Evolutionary conservation across 2,113 vertebrate species (phyloP).

Genomic region (Bubalus kerabau): DNA sequence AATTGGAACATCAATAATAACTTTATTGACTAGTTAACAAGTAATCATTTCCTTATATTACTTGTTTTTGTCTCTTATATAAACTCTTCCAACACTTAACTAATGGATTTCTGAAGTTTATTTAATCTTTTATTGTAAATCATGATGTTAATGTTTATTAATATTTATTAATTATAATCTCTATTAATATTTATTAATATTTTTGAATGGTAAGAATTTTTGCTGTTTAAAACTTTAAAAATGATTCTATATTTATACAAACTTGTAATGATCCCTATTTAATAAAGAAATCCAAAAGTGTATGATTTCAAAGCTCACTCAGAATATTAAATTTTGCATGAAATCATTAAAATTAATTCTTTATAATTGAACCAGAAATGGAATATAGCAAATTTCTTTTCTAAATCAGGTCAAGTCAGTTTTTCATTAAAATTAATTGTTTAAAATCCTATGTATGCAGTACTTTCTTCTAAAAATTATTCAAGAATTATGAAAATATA

Average conservation of each 20-base stretch:
- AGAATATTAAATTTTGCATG: neutral
- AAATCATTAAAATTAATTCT: neutral
- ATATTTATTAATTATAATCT: neutral
- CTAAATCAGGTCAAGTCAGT: neutral
- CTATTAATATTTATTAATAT: neutral
- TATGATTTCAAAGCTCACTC: neutral
- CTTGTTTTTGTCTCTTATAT: neutral
- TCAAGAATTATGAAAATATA: neutral
- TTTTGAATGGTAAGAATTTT: neutral
- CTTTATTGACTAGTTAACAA: neutral
- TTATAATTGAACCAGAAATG: neutral
- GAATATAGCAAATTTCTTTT: neutral
- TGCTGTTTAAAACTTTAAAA: neutral
- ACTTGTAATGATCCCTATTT: neutral
- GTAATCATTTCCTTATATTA: neutral
- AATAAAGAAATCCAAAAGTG: neutral
- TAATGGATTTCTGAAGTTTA: neutral
- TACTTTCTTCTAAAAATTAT: neutral
- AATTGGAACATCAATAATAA: neutral
- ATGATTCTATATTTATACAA: neutral
- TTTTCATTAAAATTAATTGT: neutral
- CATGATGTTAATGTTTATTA: neutral
- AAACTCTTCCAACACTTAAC: neutral
- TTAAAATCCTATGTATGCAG: neutral
- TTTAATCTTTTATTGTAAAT: neutral